These are phyloP conservation scores for Ormia ochracea DNA, from an alignment of 2,888 invertebrate genomes.

Conservation along the genomic window DNA sequence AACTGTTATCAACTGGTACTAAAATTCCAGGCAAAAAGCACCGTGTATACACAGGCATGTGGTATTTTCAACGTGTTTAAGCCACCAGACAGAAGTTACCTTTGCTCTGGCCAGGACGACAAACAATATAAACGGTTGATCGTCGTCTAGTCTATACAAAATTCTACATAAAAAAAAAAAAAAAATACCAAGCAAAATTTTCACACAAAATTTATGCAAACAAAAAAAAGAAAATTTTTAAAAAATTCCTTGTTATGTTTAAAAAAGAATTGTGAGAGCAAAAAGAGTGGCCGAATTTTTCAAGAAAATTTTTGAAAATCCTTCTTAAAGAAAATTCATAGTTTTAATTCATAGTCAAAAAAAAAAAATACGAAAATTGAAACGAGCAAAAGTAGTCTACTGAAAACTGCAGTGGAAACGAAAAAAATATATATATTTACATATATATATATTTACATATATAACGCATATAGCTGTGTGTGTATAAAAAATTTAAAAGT, in stretches of 20 bases:
- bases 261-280: slow-evolving; percentile 5
- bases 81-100: slow-evolving; percentile 77
- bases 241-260: neutral
- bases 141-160: slow-evolving; percentile 71
- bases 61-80: slow-evolving; percentile 62
- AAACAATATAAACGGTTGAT: slow-evolving; percentile 69
- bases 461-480: neutral
- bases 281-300: slow-evolving; percentile 31
- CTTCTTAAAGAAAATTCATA: neutral
- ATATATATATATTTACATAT: slow-evolving; percentile 3
- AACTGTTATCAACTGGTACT: slow-evolving; percentile 64
- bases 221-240: neutral
- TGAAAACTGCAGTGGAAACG: slow-evolving; percentile 61
- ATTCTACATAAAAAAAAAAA: slow-evolving; percentile 39
- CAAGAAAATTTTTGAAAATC: neutral
- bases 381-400: neutral
- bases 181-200: slow-evolving; percentile 27
- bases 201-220: neutral
- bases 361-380: neutral
- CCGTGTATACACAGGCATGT: slow-evolving; percentile 66
- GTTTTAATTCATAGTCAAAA: neutral
- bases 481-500: slow-evolving; percentile 16
- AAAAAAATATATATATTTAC: slow-evolving; percentile 1
- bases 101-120: slow-evolving; percentile 78
- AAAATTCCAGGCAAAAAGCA: slow-evolving; percentile 69